Percentiles rank a stretch among this genome's conserved stretches.
Evolutionary conservation across 1,140 invertebrate species (phyloP).

Genomic region (Plodia interpunctella): DNA sequence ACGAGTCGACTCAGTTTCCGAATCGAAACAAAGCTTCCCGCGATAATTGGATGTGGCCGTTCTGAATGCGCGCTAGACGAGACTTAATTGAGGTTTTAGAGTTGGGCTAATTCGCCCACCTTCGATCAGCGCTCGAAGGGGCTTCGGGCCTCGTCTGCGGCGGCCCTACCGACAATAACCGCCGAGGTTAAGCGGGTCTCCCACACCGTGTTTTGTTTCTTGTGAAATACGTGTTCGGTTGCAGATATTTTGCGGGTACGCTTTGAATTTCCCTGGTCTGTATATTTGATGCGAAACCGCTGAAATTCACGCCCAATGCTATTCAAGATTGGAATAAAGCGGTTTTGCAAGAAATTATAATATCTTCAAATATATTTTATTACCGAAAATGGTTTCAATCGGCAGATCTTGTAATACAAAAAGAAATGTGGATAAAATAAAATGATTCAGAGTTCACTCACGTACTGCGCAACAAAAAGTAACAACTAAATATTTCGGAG

Average conservation of each 20-base stretch:
- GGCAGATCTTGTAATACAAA: slow-evolving; percentile 8
- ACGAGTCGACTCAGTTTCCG: slow-evolving; percentile 9
- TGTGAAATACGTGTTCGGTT: slow-evolving; percentile 5
- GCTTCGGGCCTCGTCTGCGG: slow-evolving; percentile 57
- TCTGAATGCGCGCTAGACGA: slow-evolving; percentile 69
- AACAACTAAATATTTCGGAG: slow-evolving; percentile 75
- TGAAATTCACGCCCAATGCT: background rate
- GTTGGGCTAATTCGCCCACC: slow-evolving; percentile 72
- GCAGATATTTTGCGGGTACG: background rate
- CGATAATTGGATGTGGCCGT: slow-evolving; percentile 73
- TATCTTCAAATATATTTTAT: no score
- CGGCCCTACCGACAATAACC: slow-evolving; percentile 44
- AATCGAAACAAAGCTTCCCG: slow-evolving; percentile 56
- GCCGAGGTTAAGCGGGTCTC: slow-evolving; percentile 25
- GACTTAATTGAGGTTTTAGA: slow-evolving; percentile 76
- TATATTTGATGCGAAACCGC: background rate
- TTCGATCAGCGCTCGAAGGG: slow-evolving; percentile 52
- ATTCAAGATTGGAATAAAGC: no score
- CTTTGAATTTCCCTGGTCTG: background rate
- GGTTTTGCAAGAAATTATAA: no score
- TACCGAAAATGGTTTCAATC: background rate
- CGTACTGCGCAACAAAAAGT: slow-evolving; percentile 70
- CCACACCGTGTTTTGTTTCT: slow-evolving; percentile 41
- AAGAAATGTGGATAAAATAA: slow-evolving; percentile 33
- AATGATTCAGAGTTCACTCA: slow-evolving; percentile 64